phyloP scores from a whole-genome alignment of 2,113 vertebrate species.

The Zapus hudsonius region DNA sequence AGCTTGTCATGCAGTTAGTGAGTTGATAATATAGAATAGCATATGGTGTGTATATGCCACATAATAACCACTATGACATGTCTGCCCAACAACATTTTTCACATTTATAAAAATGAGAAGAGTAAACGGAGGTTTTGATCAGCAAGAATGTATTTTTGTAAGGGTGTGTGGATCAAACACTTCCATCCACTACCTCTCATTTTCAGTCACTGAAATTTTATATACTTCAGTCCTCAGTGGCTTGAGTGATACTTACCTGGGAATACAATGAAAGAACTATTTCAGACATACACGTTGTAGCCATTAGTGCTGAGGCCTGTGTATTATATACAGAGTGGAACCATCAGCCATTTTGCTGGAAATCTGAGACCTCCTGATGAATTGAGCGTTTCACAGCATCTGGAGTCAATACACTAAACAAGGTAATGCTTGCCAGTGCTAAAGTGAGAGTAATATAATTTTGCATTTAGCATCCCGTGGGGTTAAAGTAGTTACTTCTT shows the following conservation, averaged over 20 bases:
- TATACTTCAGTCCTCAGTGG: neutral
- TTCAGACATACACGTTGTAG: conserved; percentile 1
- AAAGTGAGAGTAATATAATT: conserved; percentile 50
- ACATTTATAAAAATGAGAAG: neutral
- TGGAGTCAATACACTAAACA: conserved; percentile 45
- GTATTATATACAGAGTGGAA: neutral
- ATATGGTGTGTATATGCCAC: neutral
- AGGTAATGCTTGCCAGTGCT: neutral
- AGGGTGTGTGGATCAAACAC: neutral
- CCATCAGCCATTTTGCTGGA: neutral
- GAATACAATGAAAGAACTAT: conserved; percentile 3
- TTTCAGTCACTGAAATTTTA: conserved; percentile 9
- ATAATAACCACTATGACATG: neutral
- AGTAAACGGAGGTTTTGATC: conserved; percentile 9
- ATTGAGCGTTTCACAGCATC: conserved; percentile 35
- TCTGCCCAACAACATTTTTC: neutral
- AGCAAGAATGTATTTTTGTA: neutral
- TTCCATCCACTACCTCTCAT: neutral
- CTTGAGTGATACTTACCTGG: neutral
- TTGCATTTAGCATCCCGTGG: neutral
- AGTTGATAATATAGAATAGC: neutral
- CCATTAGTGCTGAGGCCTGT: neutral
- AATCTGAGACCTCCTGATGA: conserved; percentile 21
- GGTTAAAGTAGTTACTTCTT: conserved; percentile 17
- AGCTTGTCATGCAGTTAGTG: neutral